Evolutionary conservation across 1,140 invertebrate species (phyloP), one percentile per base, ranked within the genome.

Genomic region (Melipona quadrifasciata): DNA sequence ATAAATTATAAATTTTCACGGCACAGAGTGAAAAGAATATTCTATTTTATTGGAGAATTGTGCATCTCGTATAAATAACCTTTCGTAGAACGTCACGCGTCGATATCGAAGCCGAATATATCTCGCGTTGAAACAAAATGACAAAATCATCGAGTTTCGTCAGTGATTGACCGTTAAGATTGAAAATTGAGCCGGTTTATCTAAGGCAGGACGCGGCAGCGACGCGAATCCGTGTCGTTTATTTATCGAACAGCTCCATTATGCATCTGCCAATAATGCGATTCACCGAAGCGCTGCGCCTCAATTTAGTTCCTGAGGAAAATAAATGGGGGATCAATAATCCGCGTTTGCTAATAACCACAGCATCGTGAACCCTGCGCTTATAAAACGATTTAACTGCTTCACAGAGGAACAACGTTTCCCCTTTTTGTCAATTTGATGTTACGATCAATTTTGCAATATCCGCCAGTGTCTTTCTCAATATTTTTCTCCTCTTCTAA

Each of bases 321-420:
- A 73, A 73, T 67, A 39, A 77, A 34, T 47, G 14, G 34, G 5
- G 4, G 64, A 80, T 80, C 80, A 47, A 82, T 82, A 89, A 86
- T 86, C 77, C 70, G 65, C 67, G 79, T 80, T 86, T 83, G 39
- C 58, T 83, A 86, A 88, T 75, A 82, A 68, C 58, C 39, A 19
- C 31, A 61, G 31, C 27, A 79, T 51, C 79, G 55, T 34, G 78
- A 24, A 16, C 12, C 24, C 34, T 12, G 10, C 11, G 58, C 61
- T 55, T 47, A 31, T 71, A 70, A 57, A 21, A 81, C 2, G 0
- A 53, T 68, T 81, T 58, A 34, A 70, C 31, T 2, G 47, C n/a
- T n/a, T 34, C 39, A 24, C 4, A 0, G 39, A 47, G 39, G 1
- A 70, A 4, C 14, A 27, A 53, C 31, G 10, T 5, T 8, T 31